Evolutionary conservation across 2,888 invertebrate species (phyloP), one percentile per base, ranked within the genome.

Genomic region (Glaucopsyche alexis): DNA sequence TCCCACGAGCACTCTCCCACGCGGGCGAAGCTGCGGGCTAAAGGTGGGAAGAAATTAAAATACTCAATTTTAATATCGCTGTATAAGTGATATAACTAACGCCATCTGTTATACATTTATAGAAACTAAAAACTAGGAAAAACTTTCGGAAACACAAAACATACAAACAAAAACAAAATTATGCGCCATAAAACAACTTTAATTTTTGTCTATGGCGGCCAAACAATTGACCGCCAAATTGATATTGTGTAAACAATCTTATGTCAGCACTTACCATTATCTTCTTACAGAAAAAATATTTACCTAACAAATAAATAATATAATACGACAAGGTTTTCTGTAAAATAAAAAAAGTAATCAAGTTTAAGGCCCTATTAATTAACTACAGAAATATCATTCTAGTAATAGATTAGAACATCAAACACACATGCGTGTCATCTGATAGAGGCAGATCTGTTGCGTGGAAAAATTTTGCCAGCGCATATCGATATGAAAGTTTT

Each of bases 61-160:
- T n/a, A n/a, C n/a, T n/a, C n/a, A n/a, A n/a, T n/a, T n/a, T n/a
- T n/a, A n/a, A n/a, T 16, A 8, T 52, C 19, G 19, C 9, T 16
- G 11, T 19, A 11, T 75, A 40, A 66, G 1, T 42, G 14, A 11
- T 19, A 11, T 75, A 40, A 66, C 5, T 42, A 40, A 11, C n/a
- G 66, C 40, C 66, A 66, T 66, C 66, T 66, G 40, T 66, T 66
- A n/a, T n/a, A 66, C 42, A 7, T 42, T n/a, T n/a, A 29, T 29
- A 29, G 29, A 2, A 29, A 29, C 16, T 45, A 14, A 7, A 11
- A 38, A 16, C 2, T 16, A 29, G 38, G 29, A 38, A 70, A 69
- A 49, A 16, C 2, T 47, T 47, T 45, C n/a, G 38, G 7, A 16
- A 66, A n/a, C 7, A 42, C 4, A 29, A 29, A 14, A 13, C 19